Conservation (phyloP, 2,888 invertebrate genomes). For the Creontiades dilutus region DNA sequence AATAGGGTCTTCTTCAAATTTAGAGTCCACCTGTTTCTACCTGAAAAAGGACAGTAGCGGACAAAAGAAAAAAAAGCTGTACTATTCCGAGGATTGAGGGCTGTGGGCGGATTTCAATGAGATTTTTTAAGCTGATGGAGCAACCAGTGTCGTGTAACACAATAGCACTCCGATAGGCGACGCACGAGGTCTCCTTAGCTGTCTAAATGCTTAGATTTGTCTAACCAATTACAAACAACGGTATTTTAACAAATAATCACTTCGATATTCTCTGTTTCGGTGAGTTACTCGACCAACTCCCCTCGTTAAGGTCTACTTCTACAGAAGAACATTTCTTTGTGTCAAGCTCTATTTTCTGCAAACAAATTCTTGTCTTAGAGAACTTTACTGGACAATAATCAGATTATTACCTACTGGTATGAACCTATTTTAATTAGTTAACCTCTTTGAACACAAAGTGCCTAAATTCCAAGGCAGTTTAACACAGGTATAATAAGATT, state of each 20-base stretch:
- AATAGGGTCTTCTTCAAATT: not conserved
- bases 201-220: slow-evolving; percentile 35
- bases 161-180: slow-evolving; percentile 56
- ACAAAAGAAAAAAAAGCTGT: slow-evolving; percentile 43
- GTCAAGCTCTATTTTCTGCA: not conserved
- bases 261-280: not conserved
- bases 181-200: slow-evolving; percentile 21
- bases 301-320: too few species aligned
- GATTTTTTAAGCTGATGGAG: slow-evolving; percentile 69
- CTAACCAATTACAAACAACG: slow-evolving; percentile 54
- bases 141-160: slow-evolving; percentile 64
- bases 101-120: slow-evolving; percentile 70
- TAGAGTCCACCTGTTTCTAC: slow-evolving; percentile 12
- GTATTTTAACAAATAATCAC: slow-evolving; percentile 29
- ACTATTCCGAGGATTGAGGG: slow-evolving; percentile 58
- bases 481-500: too few species aligned
- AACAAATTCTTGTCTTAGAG: not conserved
- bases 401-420: too few species aligned
- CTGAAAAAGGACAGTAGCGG: slow-evolving; percentile 42
- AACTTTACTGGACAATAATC: too few species aligned
- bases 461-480: too few species aligned
- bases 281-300: not conserved
- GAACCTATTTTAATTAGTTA: too few species aligned
- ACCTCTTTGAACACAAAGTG: too few species aligned
- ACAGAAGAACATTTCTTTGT: too few species aligned